Evolutionary conservation across 1,140 invertebrate species (phyloP), one percentile per base, ranked within the genome.

Genomic region (Megalonaias nervosa): DNA sequence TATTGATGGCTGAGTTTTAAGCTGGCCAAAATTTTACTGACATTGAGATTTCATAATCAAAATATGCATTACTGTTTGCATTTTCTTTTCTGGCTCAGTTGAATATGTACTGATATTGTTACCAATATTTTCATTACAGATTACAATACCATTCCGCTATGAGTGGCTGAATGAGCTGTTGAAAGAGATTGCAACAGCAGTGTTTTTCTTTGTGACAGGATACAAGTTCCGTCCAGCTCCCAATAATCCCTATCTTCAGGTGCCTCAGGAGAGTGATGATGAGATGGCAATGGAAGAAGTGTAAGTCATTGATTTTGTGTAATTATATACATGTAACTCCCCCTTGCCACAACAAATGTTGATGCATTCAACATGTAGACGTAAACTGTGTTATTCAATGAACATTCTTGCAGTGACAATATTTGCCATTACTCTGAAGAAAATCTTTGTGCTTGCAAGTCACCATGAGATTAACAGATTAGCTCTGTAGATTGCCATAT

Each of bases 121-220:
- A 48, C 38, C 38, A 11, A 48, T 48, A 48, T 48, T 48, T 72
- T 70, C 65, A 77, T 75, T 74, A 92, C 87, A 96, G 94, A 96
- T 97, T 85, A 97, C 96, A 19, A 95, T 99, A 60, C 96, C 97
- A 76, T 99, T 99, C 90, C 95, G 98, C 90, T 98, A 97, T 85
- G 95, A 96, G 38, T 99, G 97, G 97, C 91, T 99, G 77, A 95
- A 97, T 88, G 97, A 98, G 89, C 95, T 98, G 93, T 97, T 98
- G 90, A 93, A 94, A 57, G 97, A 99, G 92, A 94, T 97, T 93
- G 96, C 97, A 1, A 98, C 97, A 2, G 95, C 98, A 84, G 93
- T 97, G 38, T 99, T 99, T 91, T 99, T 98, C 89, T 94, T 98
- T 21, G 92, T 98, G 78, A 99, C 97, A 21, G 98, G 97, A 9